Evolutionary conservation across 2,797 vertebrate species (phyloP).

Genomic region (Centropyge bicolor): DNA sequence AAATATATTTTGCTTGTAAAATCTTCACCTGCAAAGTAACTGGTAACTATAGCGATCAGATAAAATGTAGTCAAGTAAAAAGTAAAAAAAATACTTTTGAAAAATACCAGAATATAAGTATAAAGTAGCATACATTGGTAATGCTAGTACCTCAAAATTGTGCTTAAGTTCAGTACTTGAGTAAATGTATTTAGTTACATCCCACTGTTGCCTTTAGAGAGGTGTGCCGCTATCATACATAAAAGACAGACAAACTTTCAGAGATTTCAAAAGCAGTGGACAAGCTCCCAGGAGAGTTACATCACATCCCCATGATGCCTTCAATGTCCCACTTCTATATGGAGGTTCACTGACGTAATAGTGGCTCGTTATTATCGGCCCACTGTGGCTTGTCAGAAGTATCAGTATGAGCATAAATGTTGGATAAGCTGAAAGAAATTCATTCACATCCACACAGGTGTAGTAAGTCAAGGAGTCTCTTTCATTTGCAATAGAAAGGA

Average conservation of each 20-base stretch:
- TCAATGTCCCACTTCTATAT: background rate
- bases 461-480: no score
- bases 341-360: background rate
- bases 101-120: no score
- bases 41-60: background rate
- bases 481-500: no score
- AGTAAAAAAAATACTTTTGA: background rate
- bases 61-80: background rate
- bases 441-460: background rate
- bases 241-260: background rate
- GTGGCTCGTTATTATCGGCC: background rate
- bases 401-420: background rate
- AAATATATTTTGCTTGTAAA: no score
- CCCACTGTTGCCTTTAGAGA: background rate
- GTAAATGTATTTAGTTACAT: background rate
- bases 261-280: background rate
- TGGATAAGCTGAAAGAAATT: conserved; percentile 9
- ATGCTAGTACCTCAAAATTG: no score
- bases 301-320: background rate
- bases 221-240: background rate
- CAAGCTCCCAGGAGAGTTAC: background rate
- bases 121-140: no score
- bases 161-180: background rate
- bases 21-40: background rate
- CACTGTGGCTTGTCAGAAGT: background rate